Evolutionary conservation across 2,888 invertebrate genomes (phyloP).

Genomic region (Amorpha juglandis): DNA sequence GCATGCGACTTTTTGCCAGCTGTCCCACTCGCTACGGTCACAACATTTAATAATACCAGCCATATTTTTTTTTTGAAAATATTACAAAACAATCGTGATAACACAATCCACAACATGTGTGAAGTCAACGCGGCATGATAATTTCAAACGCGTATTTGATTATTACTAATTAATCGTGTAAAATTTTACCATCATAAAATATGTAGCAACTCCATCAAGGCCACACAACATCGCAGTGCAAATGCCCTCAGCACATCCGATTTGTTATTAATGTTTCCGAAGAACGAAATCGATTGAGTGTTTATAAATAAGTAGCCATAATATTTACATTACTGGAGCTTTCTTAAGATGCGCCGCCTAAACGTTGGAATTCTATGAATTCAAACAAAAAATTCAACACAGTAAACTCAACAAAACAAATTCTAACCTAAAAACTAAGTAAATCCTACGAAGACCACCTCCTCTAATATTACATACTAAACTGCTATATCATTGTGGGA

Average conservation of each 20-base stretch:
- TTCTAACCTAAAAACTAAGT: neutral
- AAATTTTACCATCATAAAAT: neutral
- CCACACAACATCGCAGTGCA: neutral
- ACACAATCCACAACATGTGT: neutral
- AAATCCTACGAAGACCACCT: too few species aligned
- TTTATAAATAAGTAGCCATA: constrained; percentile 6
- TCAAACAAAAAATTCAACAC: neutral
- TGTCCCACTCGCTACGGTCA: too few species aligned
- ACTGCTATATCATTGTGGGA: too few species aligned
- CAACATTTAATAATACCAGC: too few species aligned
- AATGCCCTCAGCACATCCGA: neutral
- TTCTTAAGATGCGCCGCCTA: constrained; percentile 15
- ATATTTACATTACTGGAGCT: constrained; percentile 9
- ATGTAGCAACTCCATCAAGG: neutral
- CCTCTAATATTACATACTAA: too few species aligned
- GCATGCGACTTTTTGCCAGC: too few species aligned
- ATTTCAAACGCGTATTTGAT: neutral
- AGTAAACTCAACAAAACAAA: neutral
- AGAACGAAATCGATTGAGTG: neutral
- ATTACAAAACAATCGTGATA: neutral
- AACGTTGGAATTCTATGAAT: constrained; percentile 3
- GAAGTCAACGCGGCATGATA: neutral
- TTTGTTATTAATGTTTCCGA: neutral
- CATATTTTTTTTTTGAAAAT: too few species aligned
- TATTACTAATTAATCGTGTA: neutral